Evolutionary conservation across 2,113 vertebrate genomes (phyloP).

Genomic region (Sylvietta virens): DNA sequence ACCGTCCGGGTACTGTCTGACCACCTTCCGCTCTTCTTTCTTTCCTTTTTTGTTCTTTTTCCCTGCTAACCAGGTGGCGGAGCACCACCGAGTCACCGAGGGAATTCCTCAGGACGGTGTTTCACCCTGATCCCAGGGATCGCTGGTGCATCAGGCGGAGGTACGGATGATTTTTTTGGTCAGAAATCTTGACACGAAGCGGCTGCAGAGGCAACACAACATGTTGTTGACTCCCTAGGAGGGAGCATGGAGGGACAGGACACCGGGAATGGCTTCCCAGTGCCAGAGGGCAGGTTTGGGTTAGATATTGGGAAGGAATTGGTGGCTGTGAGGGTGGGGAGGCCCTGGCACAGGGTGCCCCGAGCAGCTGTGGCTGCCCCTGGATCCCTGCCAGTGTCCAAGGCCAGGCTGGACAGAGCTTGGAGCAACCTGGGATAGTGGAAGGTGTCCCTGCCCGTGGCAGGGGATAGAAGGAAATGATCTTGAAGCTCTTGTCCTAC

Average conservation of each 20-base stretch:
- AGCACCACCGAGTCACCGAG: accelerated
- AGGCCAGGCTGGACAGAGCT: accelerated
- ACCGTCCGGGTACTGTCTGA: too few relatives aligned
- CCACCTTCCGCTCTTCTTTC: accelerated
- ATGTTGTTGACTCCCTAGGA: too few relatives aligned
- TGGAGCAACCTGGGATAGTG: accelerated
- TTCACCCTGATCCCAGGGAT: background rate
- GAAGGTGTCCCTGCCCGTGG: background rate
- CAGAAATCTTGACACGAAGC: background rate
- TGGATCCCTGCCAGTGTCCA: background rate
- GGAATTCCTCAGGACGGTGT: background rate
- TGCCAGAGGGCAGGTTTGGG: accelerated
- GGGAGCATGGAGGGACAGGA: background rate
- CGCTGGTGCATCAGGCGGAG: background rate
- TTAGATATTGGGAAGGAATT: background rate
- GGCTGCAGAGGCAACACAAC: background rate
- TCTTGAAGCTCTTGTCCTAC: background rate
- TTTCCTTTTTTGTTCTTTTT: accelerated
- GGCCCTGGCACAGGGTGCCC: background rate
- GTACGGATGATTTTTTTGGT: background rate
- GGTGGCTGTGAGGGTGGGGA: accelerated
- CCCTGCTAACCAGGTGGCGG: background rate
- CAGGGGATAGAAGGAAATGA: accelerated
- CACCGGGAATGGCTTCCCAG: background rate
- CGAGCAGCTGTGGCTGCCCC: background rate